These are phyloP conservation scores for Athripsodes cinereus DNA, from an alignment of 2,888 invertebrate species.

Conservation along the genomic window DNA sequence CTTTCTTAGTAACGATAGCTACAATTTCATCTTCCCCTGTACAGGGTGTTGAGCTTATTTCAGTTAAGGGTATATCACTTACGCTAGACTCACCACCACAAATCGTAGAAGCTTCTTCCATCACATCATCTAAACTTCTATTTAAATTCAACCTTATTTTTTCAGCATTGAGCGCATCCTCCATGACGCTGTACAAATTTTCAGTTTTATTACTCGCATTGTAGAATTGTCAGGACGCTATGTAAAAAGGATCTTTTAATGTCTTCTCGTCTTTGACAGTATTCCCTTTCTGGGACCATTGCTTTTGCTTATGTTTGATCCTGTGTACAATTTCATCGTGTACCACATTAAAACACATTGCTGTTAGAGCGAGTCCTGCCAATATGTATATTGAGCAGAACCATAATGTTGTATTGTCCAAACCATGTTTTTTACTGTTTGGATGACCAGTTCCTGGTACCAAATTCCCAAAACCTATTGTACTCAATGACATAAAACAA, in stretches of 20 bases:
- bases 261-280: conserved; percentile 61
- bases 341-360: conserved; percentile 86
- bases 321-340: conserved; percentile 85
- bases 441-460: conserved; percentile 57
- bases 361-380: conserved; percentile 80
- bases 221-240: conserved; percentile 71
- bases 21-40: conserved; percentile 45
- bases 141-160: conserved; percentile 12
- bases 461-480: conserved; percentile 86
- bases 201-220: conserved; percentile 46
- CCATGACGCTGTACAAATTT: conserved; percentile 54
- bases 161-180: conserved; percentile 32
- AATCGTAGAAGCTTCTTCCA: conserved; percentile 37
- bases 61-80: conserved; percentile 22
- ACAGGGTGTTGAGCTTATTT: conserved; percentile 32
- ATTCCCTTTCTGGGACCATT: conserved; percentile 56
- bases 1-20: conserved; percentile 48
- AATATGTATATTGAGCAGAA: conserved; percentile 84
- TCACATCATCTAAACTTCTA: conserved; percentile 44
- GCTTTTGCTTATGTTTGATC: conserved; percentile 63
- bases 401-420: conserved; percentile 72
- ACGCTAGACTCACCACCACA: conserved; percentile 38
- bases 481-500: conserved; percentile 92
- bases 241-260: conserved; percentile 58
- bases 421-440: conserved; percentile 44